phyloP scores from a whole-genome alignment of 2,797 vertebrate species.

The Artibeus jamaicensis region DNA sequence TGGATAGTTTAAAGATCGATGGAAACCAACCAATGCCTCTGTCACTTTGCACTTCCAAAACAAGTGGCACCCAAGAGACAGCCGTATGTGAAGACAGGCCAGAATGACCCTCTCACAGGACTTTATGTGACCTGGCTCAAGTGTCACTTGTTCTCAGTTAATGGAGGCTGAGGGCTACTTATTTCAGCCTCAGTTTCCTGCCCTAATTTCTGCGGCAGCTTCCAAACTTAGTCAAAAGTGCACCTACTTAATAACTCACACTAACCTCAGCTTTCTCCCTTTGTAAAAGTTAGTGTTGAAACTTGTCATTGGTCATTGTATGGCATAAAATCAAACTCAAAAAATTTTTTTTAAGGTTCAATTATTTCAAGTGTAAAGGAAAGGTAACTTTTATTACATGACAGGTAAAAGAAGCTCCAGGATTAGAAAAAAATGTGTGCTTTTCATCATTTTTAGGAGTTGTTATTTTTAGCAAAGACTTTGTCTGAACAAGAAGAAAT shows the following conservation, averaged over 20 bases:
- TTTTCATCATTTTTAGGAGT: not conserved
- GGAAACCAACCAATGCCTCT: not conserved
- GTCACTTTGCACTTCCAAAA: not conserved
- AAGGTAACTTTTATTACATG: not conserved
- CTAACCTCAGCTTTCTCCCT: not conserved
- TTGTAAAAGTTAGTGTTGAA: not conserved
- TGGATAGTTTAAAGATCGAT: not conserved
- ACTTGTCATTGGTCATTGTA: not conserved
- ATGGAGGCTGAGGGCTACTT: not conserved
- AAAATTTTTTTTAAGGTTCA: not conserved
- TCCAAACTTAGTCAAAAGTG: not conserved
- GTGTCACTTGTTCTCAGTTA: not conserved
- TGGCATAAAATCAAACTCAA: not conserved
- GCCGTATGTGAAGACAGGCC: not conserved
- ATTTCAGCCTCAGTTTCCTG: not conserved
- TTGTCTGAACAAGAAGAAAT: not conserved
- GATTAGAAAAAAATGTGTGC: not conserved
- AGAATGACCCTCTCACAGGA: not conserved
- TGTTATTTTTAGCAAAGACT: not conserved
- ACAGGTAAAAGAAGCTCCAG: not conserved
- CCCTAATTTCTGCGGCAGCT: not conserved
- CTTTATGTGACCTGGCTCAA: not conserved
- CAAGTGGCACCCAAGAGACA: not conserved
- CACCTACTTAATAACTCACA: not conserved
- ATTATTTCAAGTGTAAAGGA: not conserved